Evolutionary conservation across 2,888 invertebrate genomes (phyloP).

Genomic region (Limnephilus rhombicus): DNA sequence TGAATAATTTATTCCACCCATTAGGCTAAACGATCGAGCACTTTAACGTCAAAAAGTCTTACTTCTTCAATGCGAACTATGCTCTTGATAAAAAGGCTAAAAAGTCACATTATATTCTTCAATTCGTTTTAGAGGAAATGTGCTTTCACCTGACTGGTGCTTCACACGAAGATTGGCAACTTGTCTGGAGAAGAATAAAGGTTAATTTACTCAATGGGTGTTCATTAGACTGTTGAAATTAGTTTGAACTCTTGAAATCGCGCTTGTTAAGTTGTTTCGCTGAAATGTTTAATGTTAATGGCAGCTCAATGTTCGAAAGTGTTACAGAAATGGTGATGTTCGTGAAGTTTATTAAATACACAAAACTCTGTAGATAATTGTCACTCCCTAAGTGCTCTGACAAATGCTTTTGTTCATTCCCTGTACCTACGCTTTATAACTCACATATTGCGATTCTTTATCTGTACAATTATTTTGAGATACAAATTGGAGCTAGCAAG

Average conservation of each 20-base stretch:
- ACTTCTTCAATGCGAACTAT: not conserved
- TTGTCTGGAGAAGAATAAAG: not conserved
- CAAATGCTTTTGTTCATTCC: not conserved
- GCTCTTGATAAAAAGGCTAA: not conserved
- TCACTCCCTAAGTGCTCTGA: not conserved
- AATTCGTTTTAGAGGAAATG: not conserved
- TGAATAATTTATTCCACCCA: slow-evolving; percentile 37
- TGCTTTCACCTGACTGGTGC: not conserved
- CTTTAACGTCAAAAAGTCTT: slow-evolving; percentile 19
- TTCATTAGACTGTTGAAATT: not conserved
- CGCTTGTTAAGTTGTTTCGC: not conserved
- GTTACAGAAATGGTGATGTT: not conserved
- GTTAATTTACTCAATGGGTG: not conserved
- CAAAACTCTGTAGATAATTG: not conserved
- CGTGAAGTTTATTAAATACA: not conserved
- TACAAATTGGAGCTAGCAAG: too few species aligned
- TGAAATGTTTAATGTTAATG: not conserved
- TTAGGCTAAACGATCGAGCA: slow-evolving; percentile 45
- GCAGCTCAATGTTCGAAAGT: not conserved
- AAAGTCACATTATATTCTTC: not conserved
- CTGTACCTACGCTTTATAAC: too few species aligned
- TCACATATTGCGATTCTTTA: too few species aligned
- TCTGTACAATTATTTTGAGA: too few species aligned
- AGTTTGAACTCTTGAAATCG: not conserved
- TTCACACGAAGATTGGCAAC: not conserved